These are phyloP conservation scores for Hydrophis major DNA, from an alignment of 2,797 vertebrate genomes.

Conservation along the genomic window DNA sequence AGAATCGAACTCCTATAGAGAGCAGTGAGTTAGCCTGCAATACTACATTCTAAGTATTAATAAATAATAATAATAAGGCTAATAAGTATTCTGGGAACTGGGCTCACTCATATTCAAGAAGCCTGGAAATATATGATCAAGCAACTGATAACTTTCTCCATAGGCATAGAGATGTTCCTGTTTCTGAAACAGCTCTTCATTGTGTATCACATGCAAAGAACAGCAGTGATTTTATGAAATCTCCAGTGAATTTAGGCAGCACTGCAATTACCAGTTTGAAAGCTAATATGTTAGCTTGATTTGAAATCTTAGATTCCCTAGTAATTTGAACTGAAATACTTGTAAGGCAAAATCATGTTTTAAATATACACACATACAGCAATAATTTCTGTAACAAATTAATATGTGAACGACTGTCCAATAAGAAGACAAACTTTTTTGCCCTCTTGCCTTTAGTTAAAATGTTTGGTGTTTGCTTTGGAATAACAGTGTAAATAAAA, in stretches of 20 bases:
- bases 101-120: not conserved
- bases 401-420: not conserved
- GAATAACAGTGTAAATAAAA: not conserved
- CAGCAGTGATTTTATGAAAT: not conserved
- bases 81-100: not conserved
- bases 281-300: not conserved
- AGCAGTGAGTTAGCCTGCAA: not conserved
- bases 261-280: not conserved
- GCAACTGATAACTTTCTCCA: not conserved
- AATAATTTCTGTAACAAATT: not conserved
- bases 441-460: not conserved
- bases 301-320: not conserved
- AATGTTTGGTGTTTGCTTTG: not conserved
- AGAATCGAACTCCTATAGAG: not conserved
- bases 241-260: not conserved
- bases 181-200: not conserved
- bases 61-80: not conserved
- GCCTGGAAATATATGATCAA: not conserved
- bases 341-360: not conserved
- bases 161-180: not conserved
- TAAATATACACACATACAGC: not conserved
- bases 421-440: not conserved
- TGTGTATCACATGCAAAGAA: no score
- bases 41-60: not conserved
- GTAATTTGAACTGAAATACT: constrained; percentile 2